Conservation (phyloP, 92 coral and sea anemone species). For the Isaurus tuberculatus region DNA sequence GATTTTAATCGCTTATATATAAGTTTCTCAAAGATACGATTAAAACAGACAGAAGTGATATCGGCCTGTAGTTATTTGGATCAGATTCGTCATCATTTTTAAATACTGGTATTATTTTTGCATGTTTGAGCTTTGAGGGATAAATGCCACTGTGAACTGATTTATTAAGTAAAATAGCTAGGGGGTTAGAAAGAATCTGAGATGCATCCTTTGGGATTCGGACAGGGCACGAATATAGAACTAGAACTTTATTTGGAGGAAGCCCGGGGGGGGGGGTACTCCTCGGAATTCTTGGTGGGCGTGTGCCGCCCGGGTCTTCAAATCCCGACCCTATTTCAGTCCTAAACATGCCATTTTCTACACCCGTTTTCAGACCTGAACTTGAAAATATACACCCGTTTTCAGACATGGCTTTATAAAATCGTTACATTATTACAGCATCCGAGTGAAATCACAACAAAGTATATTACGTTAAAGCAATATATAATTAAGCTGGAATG, state of each 20-base stretch:
- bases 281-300: too few species aligned
- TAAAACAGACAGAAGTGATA: slow-evolving; percentile 54
- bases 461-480: too few species aligned
- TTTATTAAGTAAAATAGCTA: slow-evolving; percentile 29
- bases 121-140: slow-evolving; percentile 50
- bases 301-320: too few species aligned
- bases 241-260: slow-evolving; percentile 52
- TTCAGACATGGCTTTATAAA: too few species aligned
- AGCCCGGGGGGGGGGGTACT: too few species aligned
- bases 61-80: slow-evolving; percentile 51
- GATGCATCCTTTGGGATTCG: slow-evolving; percentile 43
- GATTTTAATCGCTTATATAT: slow-evolving; percentile 44
- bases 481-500: too few species aligned
- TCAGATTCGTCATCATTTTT: slow-evolving; percentile 47
- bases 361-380: too few species aligned
- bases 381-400: too few species aligned
- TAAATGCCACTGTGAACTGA: slow-evolving; percentile 48
- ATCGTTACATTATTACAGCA: too few species aligned
- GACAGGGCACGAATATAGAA: slow-evolving; percentile 47
- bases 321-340: too few species aligned
- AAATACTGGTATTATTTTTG: slow-evolving; percentile 50
- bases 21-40: slow-evolving; percentile 52
- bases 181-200: slow-evolving; percentile 35
- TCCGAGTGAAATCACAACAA: too few species aligned
- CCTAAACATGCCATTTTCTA: too few species aligned